Base-by-base conservation (phyloP, 2,888 invertebrate species). In the Antheraea assamensis region DNA sequence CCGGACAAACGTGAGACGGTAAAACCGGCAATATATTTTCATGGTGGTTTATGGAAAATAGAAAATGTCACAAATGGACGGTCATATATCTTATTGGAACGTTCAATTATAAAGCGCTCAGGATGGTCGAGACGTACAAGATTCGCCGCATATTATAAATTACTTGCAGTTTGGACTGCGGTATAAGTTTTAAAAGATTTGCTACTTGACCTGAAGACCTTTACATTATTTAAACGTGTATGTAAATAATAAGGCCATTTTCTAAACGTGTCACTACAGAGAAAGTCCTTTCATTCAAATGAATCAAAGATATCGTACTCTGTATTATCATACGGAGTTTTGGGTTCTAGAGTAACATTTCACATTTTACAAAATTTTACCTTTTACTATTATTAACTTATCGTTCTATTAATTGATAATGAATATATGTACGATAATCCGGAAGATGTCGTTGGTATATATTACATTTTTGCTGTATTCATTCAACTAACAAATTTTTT, bases 121-220 rank as follows among this genome's bases (percentile, higher is more conserved):
- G 79, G 77, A 83, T 84, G 85, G 78, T 75, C 78, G 79, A 80
- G 84, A 83, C 83, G 79, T 77, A 76, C 76, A 77, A 81, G 82
- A 81, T 78, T 76, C 80, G 79, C 81, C 83, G 82, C 82, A 82
- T 84, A 83, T 83, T 87, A 89, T 88, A 89, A 88, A 87, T 89
- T 87, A 87, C 83, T 78, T 77, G 77, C 77, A 79, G 74, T 78
- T 75, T 61, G 73, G 49, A 64, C 49, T 72, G 47, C 79, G 83
- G 81, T 77, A 8, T 72, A 82, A 83, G 75, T 31, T 1, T 78
- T 42, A 71, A 27, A 71, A 61, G 42, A 75, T 75, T 78, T 77
- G 27, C 42, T 70, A 35, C 31, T 7, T 42, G 4, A 35, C n/a
- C n/a, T 49, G 4, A 5, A 52, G 24, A 19, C 61, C 64, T 58